A percentile compares a stretch with the other conserved stretches of the same genome.
Evolutionary conservation across 1,140 invertebrate genomes (phyloP).

Genomic region (Drosophila ogumai): DNA sequence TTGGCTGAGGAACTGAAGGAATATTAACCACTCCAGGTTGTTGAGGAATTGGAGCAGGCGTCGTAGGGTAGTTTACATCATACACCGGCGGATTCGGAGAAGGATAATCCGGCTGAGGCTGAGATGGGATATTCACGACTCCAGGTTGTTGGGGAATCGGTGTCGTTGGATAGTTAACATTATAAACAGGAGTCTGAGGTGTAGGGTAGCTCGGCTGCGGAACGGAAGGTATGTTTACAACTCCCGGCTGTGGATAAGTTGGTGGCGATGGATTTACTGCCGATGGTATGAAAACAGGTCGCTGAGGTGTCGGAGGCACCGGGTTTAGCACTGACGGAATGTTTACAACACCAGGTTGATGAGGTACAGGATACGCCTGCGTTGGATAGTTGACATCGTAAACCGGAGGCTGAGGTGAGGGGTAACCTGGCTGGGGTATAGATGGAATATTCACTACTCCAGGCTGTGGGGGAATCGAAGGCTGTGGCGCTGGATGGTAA

Average conservation of each 20-base stretch:
- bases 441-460: slow-evolving; percentile 87
- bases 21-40: slow-evolving; percentile 53
- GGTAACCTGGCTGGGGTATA: slow-evolving; percentile 21
- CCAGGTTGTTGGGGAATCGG: slow-evolving; percentile 80
- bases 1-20: slow-evolving; percentile 37
- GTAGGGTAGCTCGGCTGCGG: slow-evolving; percentile 24
- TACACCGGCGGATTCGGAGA: slow-evolving; percentile 90
- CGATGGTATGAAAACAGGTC: slow-evolving; percentile 11
- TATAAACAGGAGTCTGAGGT: slow-evolving; percentile 22
- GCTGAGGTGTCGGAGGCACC: slow-evolving; percentile 19
- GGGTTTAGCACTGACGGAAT: slow-evolving; percentile 42
- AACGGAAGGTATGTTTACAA: slow-evolving; percentile 85
- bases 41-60: slow-evolving; percentile 1
- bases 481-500: slow-evolving; percentile 13
- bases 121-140: slow-evolving; percentile 86
- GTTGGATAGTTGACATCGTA: slow-evolving; percentile 42
- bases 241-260: slow-evolving; percentile 86
- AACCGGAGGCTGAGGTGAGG: slow-evolving; percentile 27
- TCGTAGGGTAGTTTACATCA: slow-evolving; percentile 85
- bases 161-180: slow-evolving; percentile 85
- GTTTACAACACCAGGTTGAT: slow-evolving; percentile 32
- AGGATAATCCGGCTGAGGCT: slow-evolving; percentile 69
- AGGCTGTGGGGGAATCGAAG: slow-evolving; percentile 85
- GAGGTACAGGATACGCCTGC: slow-evolving; percentile 13
- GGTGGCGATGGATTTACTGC: background rate